Percentiles rank a stretch among this genome's conserved stretches.
phyloP scores from a whole-genome alignment of 2,113 vertebrate genomes.

The Bagarius yarrelli region DNA sequence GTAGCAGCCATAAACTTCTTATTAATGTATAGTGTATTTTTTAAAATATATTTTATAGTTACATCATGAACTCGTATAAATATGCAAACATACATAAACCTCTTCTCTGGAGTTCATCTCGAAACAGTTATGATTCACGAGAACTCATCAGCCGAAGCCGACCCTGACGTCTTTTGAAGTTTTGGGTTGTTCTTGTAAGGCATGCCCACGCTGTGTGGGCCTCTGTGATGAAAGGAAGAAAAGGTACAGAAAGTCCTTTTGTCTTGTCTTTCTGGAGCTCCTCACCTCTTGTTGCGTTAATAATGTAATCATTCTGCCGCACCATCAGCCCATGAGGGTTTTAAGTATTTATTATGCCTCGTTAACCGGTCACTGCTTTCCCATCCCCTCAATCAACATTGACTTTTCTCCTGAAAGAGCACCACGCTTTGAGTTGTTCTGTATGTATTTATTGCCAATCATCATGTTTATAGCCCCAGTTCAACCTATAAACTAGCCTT shows the following conservation, averaged over 20 bases:
- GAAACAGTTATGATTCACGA: too few relatives aligned
- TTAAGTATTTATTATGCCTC: conserved; percentile 44
- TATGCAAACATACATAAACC: too few relatives aligned
- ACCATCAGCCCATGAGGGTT: neutral
- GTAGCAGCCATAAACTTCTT: too few relatives aligned
- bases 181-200: conserved; percentile 24
- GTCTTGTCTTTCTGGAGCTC: conserved; percentile 33
- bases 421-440: neutral
- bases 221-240: conserved; percentile 23
- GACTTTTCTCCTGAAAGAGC: neutral
- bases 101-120: too few relatives aligned
- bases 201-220: conserved; percentile 23
- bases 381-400: neutral
- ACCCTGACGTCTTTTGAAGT: conserved; percentile 9
- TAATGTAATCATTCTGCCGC: conserved; percentile 29
- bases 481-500: neutral
- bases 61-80: too few relatives aligned
- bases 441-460: neutral
- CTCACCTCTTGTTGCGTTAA: conserved; percentile 46
- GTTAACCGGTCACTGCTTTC: conserved; percentile 24
- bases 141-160: neutral
- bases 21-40: too few relatives aligned
- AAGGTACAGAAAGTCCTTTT: conserved; percentile 25
- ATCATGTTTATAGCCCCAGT: neutral
- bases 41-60: too few relatives aligned